These are phyloP conservation scores for Notarius lentiginosus DNA, from an alignment of 2,113 vertebrate genomes.

Conservation along the genomic window DNA sequence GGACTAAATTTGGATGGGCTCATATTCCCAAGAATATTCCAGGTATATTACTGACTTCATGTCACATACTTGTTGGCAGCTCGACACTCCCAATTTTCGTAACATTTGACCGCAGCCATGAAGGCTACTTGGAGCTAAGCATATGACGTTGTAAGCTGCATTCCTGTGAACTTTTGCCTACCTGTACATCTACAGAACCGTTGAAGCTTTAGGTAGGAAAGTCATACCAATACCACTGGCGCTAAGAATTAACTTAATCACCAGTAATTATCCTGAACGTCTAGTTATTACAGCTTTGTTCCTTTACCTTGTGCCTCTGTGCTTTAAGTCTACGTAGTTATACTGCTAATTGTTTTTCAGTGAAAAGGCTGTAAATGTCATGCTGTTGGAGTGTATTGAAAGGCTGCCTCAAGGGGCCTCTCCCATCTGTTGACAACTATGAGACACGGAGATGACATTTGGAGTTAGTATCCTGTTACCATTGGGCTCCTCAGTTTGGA, in stretches of 20 bases:
- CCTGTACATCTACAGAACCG: not conserved
- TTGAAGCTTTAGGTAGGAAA: slow-evolving; percentile 12
- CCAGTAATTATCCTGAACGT: not conserved
- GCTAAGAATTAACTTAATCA: not conserved
- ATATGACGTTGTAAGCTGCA: slow-evolving; percentile 9
- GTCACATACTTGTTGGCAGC: not conserved
- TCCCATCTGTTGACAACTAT: slow-evolving; percentile 63
- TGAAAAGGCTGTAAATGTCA: slow-evolving; percentile 40
- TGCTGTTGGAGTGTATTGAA: slow-evolving; percentile 45
- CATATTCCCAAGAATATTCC: not conserved
- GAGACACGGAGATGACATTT: slow-evolving; percentile 69
- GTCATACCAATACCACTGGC: not conserved
- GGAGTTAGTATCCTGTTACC: slow-evolving; percentile 66
- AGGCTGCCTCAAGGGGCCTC: slow-evolving; percentile 48
- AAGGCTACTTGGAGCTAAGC: slow-evolving; percentile 7
- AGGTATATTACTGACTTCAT: not conserved
- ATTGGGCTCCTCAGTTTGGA: slow-evolving; percentile 53
- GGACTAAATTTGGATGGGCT: not conserved
- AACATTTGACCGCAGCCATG: not conserved
- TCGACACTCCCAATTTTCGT: not conserved
- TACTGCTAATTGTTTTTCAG: slow-evolving; percentile 47
- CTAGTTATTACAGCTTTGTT: not conserved
- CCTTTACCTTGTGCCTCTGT: not conserved
- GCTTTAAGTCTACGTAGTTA: not conserved
- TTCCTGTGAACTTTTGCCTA: slow-evolving; percentile 6